Percentiles rank a stretch among this genome's conserved stretches.
Evolutionary conservation across 2,888 invertebrate genomes (phyloP).

Genomic region (Dynastes grantii): DNA sequence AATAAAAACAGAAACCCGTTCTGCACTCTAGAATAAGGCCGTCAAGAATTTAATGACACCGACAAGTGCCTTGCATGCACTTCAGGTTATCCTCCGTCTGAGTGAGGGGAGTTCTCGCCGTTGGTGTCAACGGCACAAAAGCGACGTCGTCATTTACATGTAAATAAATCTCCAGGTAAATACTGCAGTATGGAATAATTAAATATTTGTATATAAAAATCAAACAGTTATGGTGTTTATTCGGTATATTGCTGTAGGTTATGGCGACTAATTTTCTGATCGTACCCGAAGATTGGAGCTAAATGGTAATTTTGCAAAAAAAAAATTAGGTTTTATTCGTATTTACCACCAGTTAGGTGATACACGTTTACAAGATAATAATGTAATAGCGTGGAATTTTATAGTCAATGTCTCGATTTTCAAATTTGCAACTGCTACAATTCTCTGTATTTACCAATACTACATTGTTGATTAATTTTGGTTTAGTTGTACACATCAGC

Average conservation of each 20-base stretch:
- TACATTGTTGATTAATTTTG: no score
- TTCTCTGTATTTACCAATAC: no score
- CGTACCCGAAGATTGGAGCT: no score
- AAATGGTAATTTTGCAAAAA: no score
- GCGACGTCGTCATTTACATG: slow-evolving; percentile 10
- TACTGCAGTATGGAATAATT: neutral
- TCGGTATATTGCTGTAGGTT: slow-evolving; percentile 13
- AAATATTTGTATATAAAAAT: slow-evolving; percentile 45
- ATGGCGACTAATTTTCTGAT: neutral
- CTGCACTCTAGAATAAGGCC: slow-evolving; percentile 25
- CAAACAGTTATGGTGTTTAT: neutral
- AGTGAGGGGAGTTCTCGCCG: slow-evolving; percentile 3
- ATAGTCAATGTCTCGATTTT: no score
- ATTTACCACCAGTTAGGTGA: no score
- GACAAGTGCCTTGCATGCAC: slow-evolving; percentile 41
- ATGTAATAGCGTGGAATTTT: no score
- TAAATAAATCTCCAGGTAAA: neutral
- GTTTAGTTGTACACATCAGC: no score
- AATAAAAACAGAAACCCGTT: slow-evolving; percentile 41
- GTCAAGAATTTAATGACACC: slow-evolving; percentile 47
- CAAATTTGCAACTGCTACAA: no score
- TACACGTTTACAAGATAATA: no score
- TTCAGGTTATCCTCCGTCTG: slow-evolving; percentile 23
- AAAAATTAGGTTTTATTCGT: no score
- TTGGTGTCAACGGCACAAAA: neutral